These are phyloP conservation scores for Edolisoma coerulescens DNA, from an alignment of 2,113 vertebrate species.

Conservation along the genomic window DNA sequence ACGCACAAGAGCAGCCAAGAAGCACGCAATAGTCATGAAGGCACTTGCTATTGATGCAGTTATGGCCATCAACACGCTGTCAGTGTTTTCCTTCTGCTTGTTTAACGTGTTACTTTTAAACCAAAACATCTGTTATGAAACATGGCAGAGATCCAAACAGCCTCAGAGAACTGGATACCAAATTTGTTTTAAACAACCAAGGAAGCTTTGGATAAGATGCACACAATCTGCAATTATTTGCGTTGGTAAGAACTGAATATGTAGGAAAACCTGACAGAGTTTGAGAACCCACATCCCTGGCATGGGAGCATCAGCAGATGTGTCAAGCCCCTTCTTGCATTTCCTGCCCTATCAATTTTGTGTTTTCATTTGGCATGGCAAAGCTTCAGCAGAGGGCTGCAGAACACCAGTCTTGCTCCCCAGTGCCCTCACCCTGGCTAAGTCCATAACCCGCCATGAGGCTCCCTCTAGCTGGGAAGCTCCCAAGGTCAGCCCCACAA, in stretches of 20 bases:
- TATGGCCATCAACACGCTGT: neutral
- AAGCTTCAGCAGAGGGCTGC: neutral
- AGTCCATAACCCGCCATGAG: neutral
- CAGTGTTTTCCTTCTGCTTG: neutral
- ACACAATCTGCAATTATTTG: neutral
- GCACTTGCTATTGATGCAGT: neutral
- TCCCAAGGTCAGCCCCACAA: neutral
- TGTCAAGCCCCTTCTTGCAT: neutral
- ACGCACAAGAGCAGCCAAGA: neutral
- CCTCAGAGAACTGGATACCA: neutral
- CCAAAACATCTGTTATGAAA: neutral
- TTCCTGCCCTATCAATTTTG: neutral
- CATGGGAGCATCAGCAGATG: neutral
- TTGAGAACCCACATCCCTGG: neutral
- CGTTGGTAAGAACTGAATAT: neutral
- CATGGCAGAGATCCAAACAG: neutral
- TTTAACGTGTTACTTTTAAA: neutral
- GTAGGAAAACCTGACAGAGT: neutral
- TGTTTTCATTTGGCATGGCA: neutral
- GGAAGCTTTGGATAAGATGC: neutral
- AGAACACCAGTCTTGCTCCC: neutral
- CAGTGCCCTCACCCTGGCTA: neutral
- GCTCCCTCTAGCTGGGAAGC: neutral
- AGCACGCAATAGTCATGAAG: fast-evolving
- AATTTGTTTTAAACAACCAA: neutral